phyloP scores from a whole-genome alignment of 2,797 vertebrate species.

The Apodemus agrarius region DNA sequence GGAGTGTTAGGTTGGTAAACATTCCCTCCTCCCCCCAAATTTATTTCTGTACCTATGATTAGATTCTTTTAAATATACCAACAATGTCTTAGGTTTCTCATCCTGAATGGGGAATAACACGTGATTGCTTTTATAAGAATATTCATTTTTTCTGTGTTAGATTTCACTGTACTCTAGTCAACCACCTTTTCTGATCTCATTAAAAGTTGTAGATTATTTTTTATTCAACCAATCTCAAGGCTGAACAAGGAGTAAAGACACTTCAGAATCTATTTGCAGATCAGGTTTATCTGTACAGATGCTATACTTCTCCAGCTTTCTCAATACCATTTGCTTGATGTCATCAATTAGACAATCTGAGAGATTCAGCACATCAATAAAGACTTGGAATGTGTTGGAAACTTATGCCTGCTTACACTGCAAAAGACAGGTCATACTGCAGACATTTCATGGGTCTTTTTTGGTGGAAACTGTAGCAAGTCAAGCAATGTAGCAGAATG shows the following conservation, averaged over 20 bases:
- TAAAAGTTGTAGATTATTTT: slow-evolving; percentile 19
- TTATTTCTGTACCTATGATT: not conserved
- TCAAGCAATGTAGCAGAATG: slow-evolving; percentile 71
- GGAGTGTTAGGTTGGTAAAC: not conserved
- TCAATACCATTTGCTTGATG: slow-evolving; percentile 48
- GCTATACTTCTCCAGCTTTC: not conserved
- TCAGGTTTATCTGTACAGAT: not conserved
- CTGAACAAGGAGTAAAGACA: not conserved
- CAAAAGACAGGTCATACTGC: not conserved
- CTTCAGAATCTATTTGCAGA: not conserved
- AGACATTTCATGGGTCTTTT: slow-evolving; percentile 2
- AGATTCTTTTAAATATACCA: not conserved
- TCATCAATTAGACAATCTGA: slow-evolving; percentile 11
- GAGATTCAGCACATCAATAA: not conserved
- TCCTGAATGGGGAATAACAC: not conserved
- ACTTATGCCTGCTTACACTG: not conserved
- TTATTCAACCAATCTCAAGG: not conserved
- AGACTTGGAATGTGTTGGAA: not conserved
- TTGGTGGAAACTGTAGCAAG: not conserved
- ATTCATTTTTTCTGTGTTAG: not conserved
- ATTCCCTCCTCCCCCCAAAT: too few relatives aligned
- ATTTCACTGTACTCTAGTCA: not conserved
- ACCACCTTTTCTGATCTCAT: not conserved
- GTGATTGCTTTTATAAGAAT: not conserved
- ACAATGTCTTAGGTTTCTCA: not conserved